A percentile compares a stretch with the other conserved stretches of the same genome.
These are phyloP conservation scores for Abramis brama DNA, from an alignment of 2,113 vertebrate genomes.

Conservation along the genomic window DNA sequence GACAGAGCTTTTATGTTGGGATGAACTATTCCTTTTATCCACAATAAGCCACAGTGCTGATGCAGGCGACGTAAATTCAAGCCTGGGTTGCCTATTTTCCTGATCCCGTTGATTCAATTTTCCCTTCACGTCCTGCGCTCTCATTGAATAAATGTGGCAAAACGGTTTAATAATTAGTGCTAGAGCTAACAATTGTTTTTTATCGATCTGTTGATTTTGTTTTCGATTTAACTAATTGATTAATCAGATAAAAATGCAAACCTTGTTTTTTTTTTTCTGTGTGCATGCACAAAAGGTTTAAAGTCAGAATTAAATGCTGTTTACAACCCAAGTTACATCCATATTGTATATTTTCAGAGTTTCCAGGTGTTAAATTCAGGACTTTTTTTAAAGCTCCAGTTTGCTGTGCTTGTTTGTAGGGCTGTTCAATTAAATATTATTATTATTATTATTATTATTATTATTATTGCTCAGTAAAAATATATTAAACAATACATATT, in stretches of 20 bases:
- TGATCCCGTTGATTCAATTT: not conserved
- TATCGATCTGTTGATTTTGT: not conserved
- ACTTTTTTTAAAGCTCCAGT: too few relatives aligned
- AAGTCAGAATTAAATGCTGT: too few relatives aligned
- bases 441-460: not conserved
- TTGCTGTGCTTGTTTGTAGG: too few relatives aligned
- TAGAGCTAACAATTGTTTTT: not conserved
- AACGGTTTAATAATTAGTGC: not conserved
- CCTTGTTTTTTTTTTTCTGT: too few relatives aligned
- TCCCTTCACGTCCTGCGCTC: too few relatives aligned
- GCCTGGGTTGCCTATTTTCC: not conserved
- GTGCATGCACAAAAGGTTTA: too few relatives aligned
- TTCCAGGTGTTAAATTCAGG: too few relatives aligned
- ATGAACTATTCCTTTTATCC: not conserved
- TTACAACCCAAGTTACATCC: too few relatives aligned
- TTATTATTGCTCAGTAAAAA: not conserved
- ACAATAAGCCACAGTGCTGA: not conserved
- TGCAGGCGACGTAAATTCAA: not conserved
- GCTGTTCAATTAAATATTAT: too few relatives aligned
- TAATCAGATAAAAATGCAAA: not conserved
- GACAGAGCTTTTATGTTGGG: conserved; percentile 9
- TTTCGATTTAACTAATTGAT: not conserved
- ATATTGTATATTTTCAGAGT: too few relatives aligned
- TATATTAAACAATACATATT: not conserved
- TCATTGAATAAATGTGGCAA: too few relatives aligned